A percentile compares a stretch with the other conserved stretches of the same genome.
These are phyloP conservation scores for Lanius ludovicianus DNA, from an alignment of 2,113 vertebrate species.

Conservation along the genomic window DNA sequence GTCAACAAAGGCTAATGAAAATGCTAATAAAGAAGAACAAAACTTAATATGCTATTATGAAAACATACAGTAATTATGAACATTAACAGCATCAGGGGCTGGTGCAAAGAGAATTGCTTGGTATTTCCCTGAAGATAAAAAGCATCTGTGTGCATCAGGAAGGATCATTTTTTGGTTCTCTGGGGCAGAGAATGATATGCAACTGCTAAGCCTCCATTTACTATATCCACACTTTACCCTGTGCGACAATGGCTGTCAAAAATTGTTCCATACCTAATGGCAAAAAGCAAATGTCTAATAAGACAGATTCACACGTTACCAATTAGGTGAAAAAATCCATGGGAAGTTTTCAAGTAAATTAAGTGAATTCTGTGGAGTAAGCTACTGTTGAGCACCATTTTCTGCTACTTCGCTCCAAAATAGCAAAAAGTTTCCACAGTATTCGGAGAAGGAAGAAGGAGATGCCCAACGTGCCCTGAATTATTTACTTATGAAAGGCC, in stretches of 20 bases:
- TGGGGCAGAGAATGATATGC: not conserved
- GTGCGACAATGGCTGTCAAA: not conserved
- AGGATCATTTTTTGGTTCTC: constrained; percentile 17
- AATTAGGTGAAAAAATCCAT: not conserved
- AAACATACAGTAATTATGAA: constrained; percentile 59
- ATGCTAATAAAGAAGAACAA: constrained; percentile 45
- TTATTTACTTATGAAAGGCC: not conserved
- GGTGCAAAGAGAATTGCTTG: constrained; percentile 23
- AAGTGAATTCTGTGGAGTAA: not conserved
- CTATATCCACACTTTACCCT: not conserved
- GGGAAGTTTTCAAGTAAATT: not conserved
- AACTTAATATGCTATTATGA: constrained; percentile 41
- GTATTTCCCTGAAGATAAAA: constrained; percentile 50
- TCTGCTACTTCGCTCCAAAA: not conserved
- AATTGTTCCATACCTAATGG: not conserved
- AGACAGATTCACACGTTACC: not conserved
- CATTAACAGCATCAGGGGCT: constrained; percentile 52
- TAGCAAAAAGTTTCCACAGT: not conserved
- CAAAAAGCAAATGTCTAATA: not conserved
- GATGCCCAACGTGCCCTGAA: not conserved
- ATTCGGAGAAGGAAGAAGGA: not conserved
- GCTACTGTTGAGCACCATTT: not conserved
- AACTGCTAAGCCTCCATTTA: constrained; percentile 10
- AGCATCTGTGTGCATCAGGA: constrained; percentile 53
- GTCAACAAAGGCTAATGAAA: constrained; percentile 57